Base-by-base conservation (phyloP, 2,113 vertebrate genomes). In the Tachysurus fulvidraco region DNA sequence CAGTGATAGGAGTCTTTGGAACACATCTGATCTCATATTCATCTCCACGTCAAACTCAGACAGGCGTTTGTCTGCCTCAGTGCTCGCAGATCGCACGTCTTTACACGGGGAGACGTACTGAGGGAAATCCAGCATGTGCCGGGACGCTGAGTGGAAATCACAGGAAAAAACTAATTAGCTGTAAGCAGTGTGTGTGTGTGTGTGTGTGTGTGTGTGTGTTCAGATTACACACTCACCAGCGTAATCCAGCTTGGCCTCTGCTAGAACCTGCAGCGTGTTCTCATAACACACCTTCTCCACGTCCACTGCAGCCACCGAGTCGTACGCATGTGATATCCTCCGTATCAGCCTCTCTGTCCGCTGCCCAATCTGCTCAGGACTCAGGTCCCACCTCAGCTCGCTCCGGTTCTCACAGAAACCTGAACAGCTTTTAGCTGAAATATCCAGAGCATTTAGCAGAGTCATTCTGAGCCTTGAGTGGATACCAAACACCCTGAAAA, bases 1-100 rank as follows among this genome's bases (percentile, higher is more conserved):
- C 88, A 99, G 92, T 85, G 94, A 95, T 86, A 95, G 92, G 81
- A 99, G 93, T 90, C 95, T 96, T 91, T 93, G 92, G 92, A 98
- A 99, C 62, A 99, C 94, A 19, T 99, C 97, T 88, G 94, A 94
- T 93, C 97, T 96, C 98, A 98, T 98, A 89, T 96, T 97, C 91
- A 98, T 95, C 93, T 99, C 97, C 88, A 99, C 97, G 83, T 99
- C 97, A 65, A 99, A 98, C 89, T 95, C 95, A 4, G 97, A 98
- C 89, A 99, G 96, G 3, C 90, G 96, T 92, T 98, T 98, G 93
- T 99, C 97, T 6, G 98, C 97, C 90, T 97, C 95, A 0, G 97
- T 98, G 93, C 98, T 99, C 25, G 97, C 97, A 6, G 94, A 91
- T n/a, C 97, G 95, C 19, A 99, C 93, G 21, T 97, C 96, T 91